Base-by-base conservation (phyloP, 64 coral and sea anemone genomes). In the Montipora sp. region DNA sequence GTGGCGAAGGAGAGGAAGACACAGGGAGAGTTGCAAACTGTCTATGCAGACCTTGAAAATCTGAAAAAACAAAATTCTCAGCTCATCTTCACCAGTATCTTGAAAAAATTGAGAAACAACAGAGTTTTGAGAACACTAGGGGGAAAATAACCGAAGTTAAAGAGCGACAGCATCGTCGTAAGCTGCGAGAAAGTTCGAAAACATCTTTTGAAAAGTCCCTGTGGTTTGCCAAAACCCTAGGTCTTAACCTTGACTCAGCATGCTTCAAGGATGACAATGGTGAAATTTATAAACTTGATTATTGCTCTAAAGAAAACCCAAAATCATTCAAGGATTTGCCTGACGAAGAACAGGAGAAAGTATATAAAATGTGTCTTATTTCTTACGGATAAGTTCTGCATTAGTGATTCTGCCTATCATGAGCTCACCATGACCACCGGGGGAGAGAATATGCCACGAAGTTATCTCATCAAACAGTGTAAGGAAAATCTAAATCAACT, bases 381-480 rank as follows among this genome's bases (percentile, higher is more conserved):
- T 48, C 5, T 95, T 0, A 53, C 51, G 4, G 75, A 95, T 73
- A 91, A 95, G 79, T 91, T 95, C 80, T 95, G 89, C 44, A 91
- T 95, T 51, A 72, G 89, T 8, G 89, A 95, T 23, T 19, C 83
- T 21, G 89, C 89, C 3, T 95, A 95, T 83, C 94, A 92, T 88
- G 90, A 95, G 71, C 72, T 95, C 77, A 92, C 23, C 3, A 84
- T 96, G 95, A 84, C 86, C 81, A 47, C 75, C 77, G 79, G 66
- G 79, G 95, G 95, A 5, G 87, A 90, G 49, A 44, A 36, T 45
- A 24, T 96, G 3, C 90, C 90, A 67, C 92, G 95, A 13, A 59
- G 71, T 75, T 93, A 96, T 71, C 75, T 96, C 0, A 96, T 96
- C 13, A 92, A 85, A n/a, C n/a, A n/a, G n/a, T n/a, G n/a, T n/a